Base-by-base conservation (phyloP, 2,113 vertebrate genomes). In the Hemibagrus wyckioides region DNA sequence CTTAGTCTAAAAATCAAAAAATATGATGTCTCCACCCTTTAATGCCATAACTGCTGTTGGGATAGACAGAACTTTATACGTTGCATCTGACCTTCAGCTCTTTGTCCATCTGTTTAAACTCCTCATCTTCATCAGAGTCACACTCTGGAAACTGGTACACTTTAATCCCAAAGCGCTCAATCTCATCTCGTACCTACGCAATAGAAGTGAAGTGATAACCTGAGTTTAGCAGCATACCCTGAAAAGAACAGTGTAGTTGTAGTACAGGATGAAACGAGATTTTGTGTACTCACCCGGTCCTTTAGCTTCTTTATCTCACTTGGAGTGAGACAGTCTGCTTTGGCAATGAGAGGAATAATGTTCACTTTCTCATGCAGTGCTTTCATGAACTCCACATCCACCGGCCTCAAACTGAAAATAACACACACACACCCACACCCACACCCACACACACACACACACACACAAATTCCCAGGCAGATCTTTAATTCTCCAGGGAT, bases 351-450 rank as follows among this genome's bases (percentile, higher is more conserved):
- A 5, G 98, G 98, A 39, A 99, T 97, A 5, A 99, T 97, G 92
- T 99, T 99, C 76, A 99, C 98, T 89, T 99, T 99, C 93, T 99
- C 98, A 8, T 99, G 98, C 63, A 99, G 94, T 4, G 97, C 98
- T 92, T 98, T 99, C 98, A 99, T 99, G 94, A 99, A 99, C 87
- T 97, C 97, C 13, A 99, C 97, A 39, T 99, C 98, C 86, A 99
- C 97, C 0, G 98, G 98, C 88, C 98, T 96, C 90, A 99, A 91
- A 57, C 98, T 99, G 93, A 1, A 77, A 75, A 93, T 0, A 30
- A 57, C 81, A 73, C 33, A 69, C 14, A 17, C 80, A 36, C 25
- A 83, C 41, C 79, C 50, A 80, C n/a, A 65, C 44, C 5, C 44
- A 48, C 44, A 48, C 44, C 5, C 44, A 17, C 80, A 36, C 25